Evolutionary conservation across 2,888 invertebrate species (phyloP).

Genomic region (Microctonus hyperodae): DNA sequence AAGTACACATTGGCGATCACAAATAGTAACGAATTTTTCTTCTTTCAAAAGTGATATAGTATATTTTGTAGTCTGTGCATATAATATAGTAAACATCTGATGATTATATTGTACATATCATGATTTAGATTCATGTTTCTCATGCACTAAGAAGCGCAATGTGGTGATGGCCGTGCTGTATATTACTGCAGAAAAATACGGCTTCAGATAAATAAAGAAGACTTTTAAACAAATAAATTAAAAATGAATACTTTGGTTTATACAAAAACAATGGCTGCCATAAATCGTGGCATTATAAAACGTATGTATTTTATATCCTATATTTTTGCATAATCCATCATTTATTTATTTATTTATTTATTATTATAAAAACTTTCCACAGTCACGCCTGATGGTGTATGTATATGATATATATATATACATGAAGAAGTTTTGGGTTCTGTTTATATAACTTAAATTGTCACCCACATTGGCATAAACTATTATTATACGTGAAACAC

Average conservation of each 20-base stretch:
- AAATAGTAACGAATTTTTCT: neutral
- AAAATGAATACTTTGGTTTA: conserved; percentile 54
- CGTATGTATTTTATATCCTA: conserved; percentile 45
- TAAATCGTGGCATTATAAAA: conserved; percentile 47
- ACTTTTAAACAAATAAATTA: conserved; percentile 24
- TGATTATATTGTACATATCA: neutral
- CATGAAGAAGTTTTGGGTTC: neutral
- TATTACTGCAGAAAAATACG: conserved; percentile 43
- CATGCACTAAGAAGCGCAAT: neutral
- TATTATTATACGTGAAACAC: conserved; percentile 15
- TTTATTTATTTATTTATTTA: conserved; percentile 18
- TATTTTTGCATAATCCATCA: neutral
- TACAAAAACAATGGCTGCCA: conserved; percentile 48
- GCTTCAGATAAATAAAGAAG: conserved; percentile 32
- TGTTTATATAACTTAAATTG: conserved; percentile 14
- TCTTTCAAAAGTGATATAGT: neutral
- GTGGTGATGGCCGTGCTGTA: conserved; percentile 46
- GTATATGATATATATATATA: neutral
- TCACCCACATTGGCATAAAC: neutral
- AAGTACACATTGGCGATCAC: too few species aligned
- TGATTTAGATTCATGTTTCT: neutral
- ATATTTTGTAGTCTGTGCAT: neutral
- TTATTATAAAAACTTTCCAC: neutral
- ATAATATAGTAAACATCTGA: neutral
- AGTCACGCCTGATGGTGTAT: neutral